Base-by-base conservation (phyloP, 2,888 invertebrate genomes). In the Drosophila monieri region DNA sequence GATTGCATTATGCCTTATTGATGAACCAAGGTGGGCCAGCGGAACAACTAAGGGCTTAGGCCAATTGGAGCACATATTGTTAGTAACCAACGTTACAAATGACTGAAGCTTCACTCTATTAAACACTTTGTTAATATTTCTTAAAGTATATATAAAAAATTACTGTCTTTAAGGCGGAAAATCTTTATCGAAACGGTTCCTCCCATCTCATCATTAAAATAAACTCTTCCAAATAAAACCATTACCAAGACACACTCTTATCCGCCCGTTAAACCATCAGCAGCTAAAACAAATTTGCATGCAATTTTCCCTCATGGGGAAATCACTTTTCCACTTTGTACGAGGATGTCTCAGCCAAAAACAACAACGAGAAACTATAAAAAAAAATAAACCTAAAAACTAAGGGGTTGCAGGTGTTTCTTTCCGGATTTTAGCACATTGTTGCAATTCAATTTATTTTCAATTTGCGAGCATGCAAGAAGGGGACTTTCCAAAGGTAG, bases 371-470 rank as follows among this genome's bases (percentile, higher is more conserved):
- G 35, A 35, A 35, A 35, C 35, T 14, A n/a, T 3, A 43, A 12
- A 52, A 44, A 57, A 47, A 44, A 60, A 35, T 18, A 60, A 15
- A 46, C 27, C 41, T 35, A 55, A 52, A 43, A 60, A 62, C 57
- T 52, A 58, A 49, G 56, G 52, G 48, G 32, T 54, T 60, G 49
- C 49, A 47, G 43, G 49, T 70, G 37, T 49, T 77, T 43, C 56
- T 71, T 27, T 46, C 66, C 69, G 49, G 70, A 81, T 74, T 81
- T 81, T 72, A 78, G 77, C 79, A 85, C 85, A 74, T 79, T 86
- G 74, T 74, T 74, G 81, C 76, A 74, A 80, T 88, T 85, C 73
- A 77, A 81, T 78, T 76, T 83, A 83, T 83, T 83, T 83, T 85
- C 86, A 83, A 88, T 87, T 83, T 87, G 73, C 88, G 66, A 65